Base-by-base conservation (phyloP, 35 echinoderm and acorn worm species). In the Amphiura filiformis region DNA sequence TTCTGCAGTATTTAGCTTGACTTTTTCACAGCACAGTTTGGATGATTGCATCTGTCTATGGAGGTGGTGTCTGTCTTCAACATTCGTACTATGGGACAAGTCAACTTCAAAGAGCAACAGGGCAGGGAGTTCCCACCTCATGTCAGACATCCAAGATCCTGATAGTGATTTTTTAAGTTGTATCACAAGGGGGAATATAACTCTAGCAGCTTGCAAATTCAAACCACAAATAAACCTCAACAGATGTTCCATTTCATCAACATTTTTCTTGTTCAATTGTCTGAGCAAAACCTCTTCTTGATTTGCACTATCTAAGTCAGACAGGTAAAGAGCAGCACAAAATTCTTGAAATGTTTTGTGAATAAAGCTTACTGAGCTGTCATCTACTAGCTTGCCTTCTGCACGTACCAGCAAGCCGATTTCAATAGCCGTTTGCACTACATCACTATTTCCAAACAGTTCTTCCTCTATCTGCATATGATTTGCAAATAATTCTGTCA, bases 271-370 rank as follows among this genome's bases (percentile, higher is more conserved):
- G 20, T 34, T 35, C 35, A 84, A 32, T 5, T 22, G 30, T 34
- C 32, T n/a, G 23, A 84, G 36, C 4, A 22, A 0, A 23, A 44
- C 15, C 0, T 75, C 13, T n/a, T 26, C 56, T 2, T 13, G 31
- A 35, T 84, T 61, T 0, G 56, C 32, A 22, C 35, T 61, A 0
- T 32, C 30, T 13, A 84, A 22, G 32, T 22, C 32, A 32, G 34
- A 30, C n/a, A 84, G 49, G 34, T 85, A 85, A 1, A 65, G 32
- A 37, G 83, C 83, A 31, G 83, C 47, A 36, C 56, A 85, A 37
- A 36, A 85, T 85, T 85, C 83, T 61, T 65, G 56, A 37, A 85
- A 85, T n/a, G 52, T 85, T 17, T 85, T 70, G 34, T 85, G 83
- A 31, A 85, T 32, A 28, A 85, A 85, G 15, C 17, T 36, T 30